Base-by-base conservation (phyloP, 2,888 invertebrate genomes). In the Actias luna region DNA sequence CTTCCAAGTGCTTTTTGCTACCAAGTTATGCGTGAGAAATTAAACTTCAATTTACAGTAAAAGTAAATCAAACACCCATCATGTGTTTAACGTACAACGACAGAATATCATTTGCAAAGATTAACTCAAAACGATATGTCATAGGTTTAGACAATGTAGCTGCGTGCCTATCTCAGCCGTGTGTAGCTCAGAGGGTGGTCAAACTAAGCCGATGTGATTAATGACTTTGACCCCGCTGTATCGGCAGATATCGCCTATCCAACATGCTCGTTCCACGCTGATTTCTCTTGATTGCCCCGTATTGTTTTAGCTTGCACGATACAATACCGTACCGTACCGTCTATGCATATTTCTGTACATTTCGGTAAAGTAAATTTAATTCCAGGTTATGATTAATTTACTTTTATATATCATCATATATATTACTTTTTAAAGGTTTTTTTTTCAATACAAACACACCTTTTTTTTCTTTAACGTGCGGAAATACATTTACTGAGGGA, bases 161-260 rank as follows among this genome's bases (percentile, higher is more conserved):
- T 67, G 59, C 46, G 61, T 55, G 35, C 36, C 57, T 58, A 8
- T 25, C 8, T 36, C 50, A 22, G 1, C 64, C 42, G 66, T 73
- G 60, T 66, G 68, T 69, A 59, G 52, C 25, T 52, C 52, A 59
- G 62, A 55, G 71, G 73, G 70, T 69, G 77, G 66, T 71, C 63
- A 69, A 72, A 70, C 72, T 68, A 72, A 78, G 70, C 72, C 76
- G 73, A 73, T 73, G 77, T 84, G 83, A 83, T 84, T 84, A 82
- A 84, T 82, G 83, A 76, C 65, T 64, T 69, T 70, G 74, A 76
- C 78, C 77, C 75, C 67, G 65, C 69, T 65, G 72, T 78, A 76
- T 72, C 73, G 74, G 71, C 64, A 67, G 74, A 73, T 73, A 72
- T 67, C 69, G 67, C 61, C 59, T 66, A 68, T 72, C 71, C 64